Percentiles rank a stretch among this genome's conserved stretches.
These are phyloP conservation scores for Vulpes vulpes DNA, from an alignment of 2,113 vertebrate species.

Conservation along the genomic window DNA sequence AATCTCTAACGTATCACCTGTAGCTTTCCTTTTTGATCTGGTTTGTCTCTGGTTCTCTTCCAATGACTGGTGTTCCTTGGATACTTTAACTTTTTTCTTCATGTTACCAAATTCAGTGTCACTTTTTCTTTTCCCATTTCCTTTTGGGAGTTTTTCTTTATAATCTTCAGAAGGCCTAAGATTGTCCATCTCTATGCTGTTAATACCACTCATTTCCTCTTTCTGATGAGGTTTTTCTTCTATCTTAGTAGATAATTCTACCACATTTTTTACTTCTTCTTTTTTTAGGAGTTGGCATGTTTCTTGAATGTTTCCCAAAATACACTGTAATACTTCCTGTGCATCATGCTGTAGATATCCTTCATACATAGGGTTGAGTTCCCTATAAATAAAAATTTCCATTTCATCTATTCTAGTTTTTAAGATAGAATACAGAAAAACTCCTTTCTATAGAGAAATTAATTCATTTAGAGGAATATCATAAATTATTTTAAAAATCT, in stretches of 20 bases:
- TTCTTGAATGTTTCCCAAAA: slow-evolving; percentile 97
- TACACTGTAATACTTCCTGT: slow-evolving; percentile 98
- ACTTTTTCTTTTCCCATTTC: slow-evolving; percentile 94
- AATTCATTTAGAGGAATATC: neutral
- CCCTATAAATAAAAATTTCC: slow-evolving; percentile 87
- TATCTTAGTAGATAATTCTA: slow-evolving; percentile 66
- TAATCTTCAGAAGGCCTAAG: slow-evolving; percentile 60
- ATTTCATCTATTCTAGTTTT: slow-evolving; percentile 67
- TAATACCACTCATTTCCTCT: slow-evolving; percentile 70
- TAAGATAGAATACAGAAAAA: slow-evolving; percentile 43
- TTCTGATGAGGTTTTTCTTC: slow-evolving; percentile 74
- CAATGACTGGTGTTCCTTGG: slow-evolving; percentile 87
- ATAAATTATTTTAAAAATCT: slow-evolving; percentile 39
- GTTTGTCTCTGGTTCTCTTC: slow-evolving; percentile 91
- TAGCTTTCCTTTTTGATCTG: slow-evolving; percentile 95
- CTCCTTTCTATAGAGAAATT: neutral
- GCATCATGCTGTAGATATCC: slow-evolving; percentile 98
- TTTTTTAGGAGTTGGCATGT: slow-evolving; percentile 95
- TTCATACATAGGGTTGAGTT: slow-evolving; percentile 99
- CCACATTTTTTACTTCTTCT: slow-evolving; percentile 87
- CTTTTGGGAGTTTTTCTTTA: slow-evolving; percentile 87
- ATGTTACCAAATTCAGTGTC: slow-evolving; percentile 94
- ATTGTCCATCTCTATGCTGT: slow-evolving; percentile 67
- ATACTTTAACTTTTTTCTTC: slow-evolving; percentile 96
- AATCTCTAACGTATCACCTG: slow-evolving; percentile 85